These are phyloP conservation scores for Oscarella lobularis DNA, from an alignment of 37 sponge, comb jelly and placozoan species.

Conservation along the genomic window DNA sequence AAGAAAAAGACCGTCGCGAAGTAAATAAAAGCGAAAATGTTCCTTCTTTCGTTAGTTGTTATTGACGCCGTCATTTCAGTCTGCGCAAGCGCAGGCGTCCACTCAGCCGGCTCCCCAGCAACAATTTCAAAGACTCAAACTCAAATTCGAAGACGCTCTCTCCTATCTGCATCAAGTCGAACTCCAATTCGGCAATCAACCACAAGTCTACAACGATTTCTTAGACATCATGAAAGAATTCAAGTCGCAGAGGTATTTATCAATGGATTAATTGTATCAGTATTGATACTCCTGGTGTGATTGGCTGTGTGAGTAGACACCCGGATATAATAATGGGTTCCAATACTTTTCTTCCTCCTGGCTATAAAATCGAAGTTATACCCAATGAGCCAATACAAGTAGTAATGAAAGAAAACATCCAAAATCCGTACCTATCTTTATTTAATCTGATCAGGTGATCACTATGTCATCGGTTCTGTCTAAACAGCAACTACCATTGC, in stretches of 20 bases:
- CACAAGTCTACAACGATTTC: slow-evolving; percentile 94
- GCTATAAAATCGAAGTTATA: slow-evolving; percentile 89
- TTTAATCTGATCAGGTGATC: no score
- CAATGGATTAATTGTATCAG: slow-evolving; percentile 24
- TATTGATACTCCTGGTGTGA: slow-evolving; percentile 94
- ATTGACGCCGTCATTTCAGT: no score
- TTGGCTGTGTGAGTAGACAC: slow-evolving; percentile 83
- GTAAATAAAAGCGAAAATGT: no score
- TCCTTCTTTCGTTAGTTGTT: no score
- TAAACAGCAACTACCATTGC: neutral
- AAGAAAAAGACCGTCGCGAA: no score
- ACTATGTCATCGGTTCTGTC: neutral
- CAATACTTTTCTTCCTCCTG: slow-evolving; percentile 93
- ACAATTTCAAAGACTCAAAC: neutral
- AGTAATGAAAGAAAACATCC: no score
- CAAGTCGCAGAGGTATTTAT: slow-evolving; percentile 94
- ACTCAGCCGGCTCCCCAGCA: neutral
- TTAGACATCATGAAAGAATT: slow-evolving; percentile 97
- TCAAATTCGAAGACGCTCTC: slow-evolving; percentile 84
- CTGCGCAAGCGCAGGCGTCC: no score
- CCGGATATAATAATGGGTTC: slow-evolving; percentile 92
- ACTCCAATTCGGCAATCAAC: slow-evolving; percentile 92
- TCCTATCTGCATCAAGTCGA: slow-evolving; percentile 90
- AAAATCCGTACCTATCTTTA: no score
- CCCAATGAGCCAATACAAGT: no score